These are phyloP conservation scores for Microplitis deprimator DNA, from an alignment of 2,888 invertebrate genomes.

Conservation along the genomic window DNA sequence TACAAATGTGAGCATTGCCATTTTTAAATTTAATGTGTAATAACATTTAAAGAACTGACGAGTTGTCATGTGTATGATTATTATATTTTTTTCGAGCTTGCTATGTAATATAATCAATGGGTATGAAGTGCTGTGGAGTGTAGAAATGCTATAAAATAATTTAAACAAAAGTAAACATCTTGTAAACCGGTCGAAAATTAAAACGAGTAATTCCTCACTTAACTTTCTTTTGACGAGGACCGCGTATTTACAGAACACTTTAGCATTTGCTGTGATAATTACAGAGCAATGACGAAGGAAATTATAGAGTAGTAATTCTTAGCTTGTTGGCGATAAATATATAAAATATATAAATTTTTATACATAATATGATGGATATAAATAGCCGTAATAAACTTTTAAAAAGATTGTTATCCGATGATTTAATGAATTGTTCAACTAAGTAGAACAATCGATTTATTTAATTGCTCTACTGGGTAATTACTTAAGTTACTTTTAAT, in stretches of 20 bases:
- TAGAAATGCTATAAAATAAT: not conserved
- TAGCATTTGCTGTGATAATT: too few relatives aligned
- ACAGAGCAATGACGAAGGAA: too few relatives aligned
- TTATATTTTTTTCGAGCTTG: constrained; percentile 7
- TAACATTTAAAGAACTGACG: not conserved
- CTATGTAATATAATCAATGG: constrained; percentile 7
- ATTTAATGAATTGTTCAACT: not conserved
- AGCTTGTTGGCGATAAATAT: too few relatives aligned
- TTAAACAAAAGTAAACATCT: constrained; percentile 22
- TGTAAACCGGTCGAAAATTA: constrained; percentile 22
- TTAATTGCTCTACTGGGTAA: not conserved
- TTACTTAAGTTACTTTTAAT: constrained; percentile 10
- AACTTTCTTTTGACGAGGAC: constrained; percentile 11
- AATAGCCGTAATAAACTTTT: not conserved
- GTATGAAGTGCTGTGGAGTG: not conserved
- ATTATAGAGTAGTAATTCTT: too few relatives aligned
- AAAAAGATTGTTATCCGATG: not conserved
- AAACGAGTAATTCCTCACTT: not conserved
- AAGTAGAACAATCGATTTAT: not conserved
- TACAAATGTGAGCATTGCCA: constrained; percentile 8
- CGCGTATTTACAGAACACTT: constrained; percentile 12
- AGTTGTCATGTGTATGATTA: constrained; percentile 2
- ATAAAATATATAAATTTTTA: too few relatives aligned
- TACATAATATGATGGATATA: not conserved
- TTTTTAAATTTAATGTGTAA: not conserved